Evolutionary conservation across 2,888 invertebrate genomes (phyloP).

Genomic region (Cantharis flavilabris): DNA sequence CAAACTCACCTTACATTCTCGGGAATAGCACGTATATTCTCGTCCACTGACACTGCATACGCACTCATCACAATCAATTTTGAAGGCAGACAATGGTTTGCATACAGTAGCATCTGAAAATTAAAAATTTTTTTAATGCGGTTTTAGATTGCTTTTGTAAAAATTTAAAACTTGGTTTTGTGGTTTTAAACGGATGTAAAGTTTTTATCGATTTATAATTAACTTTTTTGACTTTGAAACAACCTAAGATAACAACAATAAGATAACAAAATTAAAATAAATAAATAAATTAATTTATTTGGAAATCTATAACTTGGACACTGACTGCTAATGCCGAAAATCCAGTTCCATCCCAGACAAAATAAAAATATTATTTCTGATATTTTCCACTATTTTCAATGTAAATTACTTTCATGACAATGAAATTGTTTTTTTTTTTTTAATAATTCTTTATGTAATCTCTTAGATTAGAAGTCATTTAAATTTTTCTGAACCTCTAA

Average conservation of each 20-base stretch:
- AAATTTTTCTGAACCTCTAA: too few relatives aligned
- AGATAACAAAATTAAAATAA: too few relatives aligned
- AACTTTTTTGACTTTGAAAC: not conserved
- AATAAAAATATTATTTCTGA: too few relatives aligned
- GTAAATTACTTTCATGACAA: too few relatives aligned
- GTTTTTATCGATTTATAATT: not conserved
- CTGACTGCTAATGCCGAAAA: too few relatives aligned
- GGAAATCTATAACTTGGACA: too few relatives aligned
- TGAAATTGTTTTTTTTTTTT: too few relatives aligned
- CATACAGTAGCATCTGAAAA: conserved; percentile 42
- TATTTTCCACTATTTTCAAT: too few relatives aligned
- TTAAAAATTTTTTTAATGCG: conserved; percentile 2
- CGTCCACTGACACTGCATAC: conserved; percentile 56
- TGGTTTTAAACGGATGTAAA: not conserved
- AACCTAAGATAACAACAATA: not conserved
- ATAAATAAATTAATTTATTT: too few relatives aligned
- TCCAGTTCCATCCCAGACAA: too few relatives aligned
- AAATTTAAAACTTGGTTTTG: not conserved
- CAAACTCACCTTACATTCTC: conserved; percentile 29
- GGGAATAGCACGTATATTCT: conserved; percentile 56
- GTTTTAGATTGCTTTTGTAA: not conserved
- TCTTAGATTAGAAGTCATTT: too few relatives aligned
- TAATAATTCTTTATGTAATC: too few relatives aligned
- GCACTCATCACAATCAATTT: conserved; percentile 57
- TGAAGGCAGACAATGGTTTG: conserved; percentile 42